These are phyloP conservation scores for Lipotes vexillifer DNA, from an alignment of 2,113 vertebrate genomes.

Conservation along the genomic window DNA sequence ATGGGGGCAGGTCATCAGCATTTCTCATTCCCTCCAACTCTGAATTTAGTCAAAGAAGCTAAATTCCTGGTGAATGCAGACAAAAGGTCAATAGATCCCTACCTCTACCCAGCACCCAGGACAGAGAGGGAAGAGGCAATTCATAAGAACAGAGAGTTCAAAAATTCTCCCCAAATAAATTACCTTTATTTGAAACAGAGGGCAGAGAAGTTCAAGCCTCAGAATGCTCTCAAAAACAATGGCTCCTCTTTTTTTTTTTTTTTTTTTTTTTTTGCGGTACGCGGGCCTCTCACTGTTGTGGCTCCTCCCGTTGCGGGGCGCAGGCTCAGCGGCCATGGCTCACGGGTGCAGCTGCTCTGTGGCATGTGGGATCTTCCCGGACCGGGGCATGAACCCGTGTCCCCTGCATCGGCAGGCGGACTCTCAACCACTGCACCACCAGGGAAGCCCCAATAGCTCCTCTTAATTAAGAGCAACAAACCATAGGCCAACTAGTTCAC, in stretches of 20 bases:
- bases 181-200: background rate
- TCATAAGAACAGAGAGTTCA: background rate
- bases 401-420: too few relatives aligned
- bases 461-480: background rate
- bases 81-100: background rate
- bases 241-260: background rate
- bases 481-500: background rate
- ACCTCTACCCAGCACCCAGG: background rate
- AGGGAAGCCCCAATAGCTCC: too few relatives aligned
- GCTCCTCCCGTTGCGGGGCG: fast-evolving
- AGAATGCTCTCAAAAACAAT: background rate
- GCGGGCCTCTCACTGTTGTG: too few relatives aligned
- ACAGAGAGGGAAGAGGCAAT: background rate
- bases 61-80: background rate
- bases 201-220: background rate
- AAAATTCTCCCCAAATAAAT: background rate
- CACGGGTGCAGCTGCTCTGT: too few relatives aligned
- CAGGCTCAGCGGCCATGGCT: too few relatives aligned
- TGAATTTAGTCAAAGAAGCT: background rate
- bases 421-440: too few relatives aligned
- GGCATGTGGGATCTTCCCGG: too few relatives aligned
- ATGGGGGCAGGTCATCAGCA: background rate
- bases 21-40: background rate
- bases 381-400: too few relatives aligned
- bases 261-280: too few relatives aligned